A percentile compares a stretch with the other conserved stretches of the same genome.
phyloP scores from a whole-genome alignment of 2,888 invertebrate species.

The Xestia sexstrigata region DNA sequence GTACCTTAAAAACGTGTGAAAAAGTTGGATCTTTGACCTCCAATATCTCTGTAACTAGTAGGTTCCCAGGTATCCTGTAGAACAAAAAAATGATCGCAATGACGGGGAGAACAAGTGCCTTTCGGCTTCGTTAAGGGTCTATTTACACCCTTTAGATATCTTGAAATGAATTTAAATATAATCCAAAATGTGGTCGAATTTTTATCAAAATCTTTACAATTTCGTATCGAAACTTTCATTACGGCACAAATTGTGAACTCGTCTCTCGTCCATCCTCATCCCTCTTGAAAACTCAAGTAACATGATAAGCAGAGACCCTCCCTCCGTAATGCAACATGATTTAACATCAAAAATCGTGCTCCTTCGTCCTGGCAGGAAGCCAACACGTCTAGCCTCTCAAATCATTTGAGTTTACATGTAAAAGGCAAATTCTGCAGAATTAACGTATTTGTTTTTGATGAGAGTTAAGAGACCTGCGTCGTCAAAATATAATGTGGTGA shows the following conservation, averaged over 20 bases:
- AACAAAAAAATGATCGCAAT: no score
- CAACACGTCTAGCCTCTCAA: constrained; percentile 48
- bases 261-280: neutral
- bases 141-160: no score
- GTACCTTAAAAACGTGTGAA: no score
- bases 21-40: no score
- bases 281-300: constrained; percentile 28
- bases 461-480: neutral
- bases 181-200: neutral
- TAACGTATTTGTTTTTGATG: neutral
- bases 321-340: constrained; percentile 43
- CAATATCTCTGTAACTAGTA: no score
- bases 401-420: constrained; percentile 33
- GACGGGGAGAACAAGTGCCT: no score
- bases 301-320: constrained; percentile 21
- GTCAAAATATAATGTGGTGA: neutral
- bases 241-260: constrained; percentile 5
- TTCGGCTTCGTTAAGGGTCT: no score
- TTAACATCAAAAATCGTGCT: constrained; percentile 34
- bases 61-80: no score
- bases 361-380: constrained; percentile 38
- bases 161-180: neutral
- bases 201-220: neutral
- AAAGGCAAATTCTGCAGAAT: constrained; percentile 19
- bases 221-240: neutral